These are phyloP conservation scores for Mormyrus lacerda DNA, from an alignment of 2,113 vertebrate species.

Conservation along the genomic window DNA sequence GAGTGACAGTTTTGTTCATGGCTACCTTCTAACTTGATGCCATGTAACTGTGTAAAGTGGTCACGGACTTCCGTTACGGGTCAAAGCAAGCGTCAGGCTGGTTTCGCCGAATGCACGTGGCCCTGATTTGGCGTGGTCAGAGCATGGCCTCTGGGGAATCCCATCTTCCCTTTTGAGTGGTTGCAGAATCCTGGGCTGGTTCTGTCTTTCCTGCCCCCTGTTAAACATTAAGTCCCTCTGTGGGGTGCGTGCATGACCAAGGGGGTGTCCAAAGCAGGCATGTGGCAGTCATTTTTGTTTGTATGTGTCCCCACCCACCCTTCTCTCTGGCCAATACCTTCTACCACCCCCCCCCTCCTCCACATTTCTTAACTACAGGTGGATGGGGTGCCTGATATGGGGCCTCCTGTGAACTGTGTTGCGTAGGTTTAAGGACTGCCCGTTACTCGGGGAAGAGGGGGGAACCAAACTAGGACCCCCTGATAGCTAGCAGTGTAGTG, in stretches of 20 bases:
- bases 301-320: slow-evolving; percentile 8
- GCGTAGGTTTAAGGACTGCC: slow-evolving; percentile 41
- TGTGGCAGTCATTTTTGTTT: slow-evolving; percentile 3
- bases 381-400: slow-evolving; percentile 17
- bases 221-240: not conserved
- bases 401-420: slow-evolving; percentile 31
- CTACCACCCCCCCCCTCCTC: not conserved
- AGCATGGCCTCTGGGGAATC: not conserved
- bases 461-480: slow-evolving; percentile 20
- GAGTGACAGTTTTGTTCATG: not conserved
- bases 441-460: slow-evolving; percentile 25
- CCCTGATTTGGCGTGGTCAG: not conserved
- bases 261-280: slow-evolving; percentile 21
- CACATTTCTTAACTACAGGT: not conserved
- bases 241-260: slow-evolving; percentile 19
- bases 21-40: not conserved
- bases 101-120: not conserved
- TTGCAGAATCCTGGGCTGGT: slow-evolving; percentile 12
- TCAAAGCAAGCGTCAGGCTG: not conserved
- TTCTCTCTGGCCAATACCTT: not conserved
- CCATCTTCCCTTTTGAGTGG: not conserved
- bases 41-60: not conserved
- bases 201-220: slow-evolving; percentile 1
- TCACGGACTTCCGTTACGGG: not conserved
- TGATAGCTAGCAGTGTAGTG: slow-evolving; percentile 35